A percentile compares a stretch with the other conserved stretches of the same genome.
phyloP scores from a whole-genome alignment of 2,888 invertebrate genomes.

The Eucera pruinosa region DNA sequence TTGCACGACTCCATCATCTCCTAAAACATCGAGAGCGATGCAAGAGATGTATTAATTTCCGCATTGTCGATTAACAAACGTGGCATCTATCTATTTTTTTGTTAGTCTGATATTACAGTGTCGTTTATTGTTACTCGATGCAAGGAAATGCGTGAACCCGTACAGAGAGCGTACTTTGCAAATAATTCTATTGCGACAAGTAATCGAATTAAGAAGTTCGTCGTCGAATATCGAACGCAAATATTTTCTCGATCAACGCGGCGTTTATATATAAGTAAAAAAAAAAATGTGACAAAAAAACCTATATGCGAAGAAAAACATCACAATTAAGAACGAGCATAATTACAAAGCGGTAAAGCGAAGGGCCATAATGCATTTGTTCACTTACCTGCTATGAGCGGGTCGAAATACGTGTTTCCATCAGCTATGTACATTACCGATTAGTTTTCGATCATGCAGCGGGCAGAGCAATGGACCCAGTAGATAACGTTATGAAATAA shows the following conservation, averaged over 20 bases:
- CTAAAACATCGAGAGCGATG: constrained; percentile 75
- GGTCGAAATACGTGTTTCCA: constrained; percentile 39
- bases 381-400: constrained; percentile 75
- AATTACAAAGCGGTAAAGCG: constrained; percentile 71
- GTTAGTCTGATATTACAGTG: neutral
- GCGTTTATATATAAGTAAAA: too few relatives aligned
- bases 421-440: constrained; percentile 77
- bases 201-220: neutral
- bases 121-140: neutral
- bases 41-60: constrained; percentile 36
- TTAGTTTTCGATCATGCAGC: constrained; percentile 81
- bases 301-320: constrained; percentile 51
- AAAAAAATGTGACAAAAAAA: constrained; percentile 9
- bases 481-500: constrained; percentile 77
- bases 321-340: constrained; percentile 54
- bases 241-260: too few relatives aligned
- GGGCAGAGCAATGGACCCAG: constrained; percentile 81
- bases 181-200: neutral
- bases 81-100: neutral
- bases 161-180: neutral
- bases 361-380: constrained; percentile 74
- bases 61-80: neutral
- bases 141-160: constrained; percentile 11
- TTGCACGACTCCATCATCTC: constrained; percentile 83
- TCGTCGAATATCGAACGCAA: too few relatives aligned